phyloP scores from a whole-genome alignment of 2,888 invertebrate genomes.

The Pollenia griseotomentosa region DNA sequence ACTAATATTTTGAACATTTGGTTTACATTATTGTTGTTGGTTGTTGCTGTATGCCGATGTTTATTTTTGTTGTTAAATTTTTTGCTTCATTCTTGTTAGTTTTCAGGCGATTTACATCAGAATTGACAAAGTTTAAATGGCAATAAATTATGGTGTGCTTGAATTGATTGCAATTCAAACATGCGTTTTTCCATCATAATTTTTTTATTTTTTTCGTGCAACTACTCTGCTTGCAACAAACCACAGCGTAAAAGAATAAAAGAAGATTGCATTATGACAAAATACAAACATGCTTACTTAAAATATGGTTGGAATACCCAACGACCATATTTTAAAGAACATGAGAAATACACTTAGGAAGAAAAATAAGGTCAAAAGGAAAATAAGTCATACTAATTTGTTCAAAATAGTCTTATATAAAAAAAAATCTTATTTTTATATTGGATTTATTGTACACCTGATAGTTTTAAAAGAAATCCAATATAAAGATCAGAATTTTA shows the following conservation, averaged over 20 bases:
- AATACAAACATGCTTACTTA: constrained; percentile 13
- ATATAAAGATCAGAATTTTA: too few relatives aligned
- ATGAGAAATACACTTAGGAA: too few relatives aligned
- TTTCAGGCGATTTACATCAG: constrained; percentile 70
- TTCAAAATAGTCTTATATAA: too few relatives aligned
- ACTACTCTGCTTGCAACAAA: constrained; percentile 15
- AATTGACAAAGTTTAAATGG: constrained; percentile 73
- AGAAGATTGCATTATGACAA: constrained; percentile 36
- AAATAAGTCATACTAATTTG: too few relatives aligned
- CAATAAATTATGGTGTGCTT: constrained; percentile 73
- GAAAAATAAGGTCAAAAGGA: too few relatives aligned
- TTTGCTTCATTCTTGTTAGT: constrained; percentile 51
- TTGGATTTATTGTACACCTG: too few relatives aligned
- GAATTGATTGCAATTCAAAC: constrained; percentile 72
- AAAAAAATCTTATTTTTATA: too few relatives aligned
- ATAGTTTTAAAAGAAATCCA: too few relatives aligned
- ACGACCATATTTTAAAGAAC: background rate
- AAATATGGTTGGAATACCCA: background rate
- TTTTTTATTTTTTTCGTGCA: background rate
- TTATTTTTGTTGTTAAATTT: background rate
- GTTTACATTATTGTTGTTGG: constrained; percentile 16
- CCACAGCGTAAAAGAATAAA: constrained; percentile 1
- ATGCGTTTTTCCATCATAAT: constrained; percentile 63
- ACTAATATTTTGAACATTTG: constrained; percentile 2
- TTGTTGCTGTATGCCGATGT: background rate